Conservation (phyloP, 2,888 invertebrate species). For the Calameuta pallipes region DNA sequence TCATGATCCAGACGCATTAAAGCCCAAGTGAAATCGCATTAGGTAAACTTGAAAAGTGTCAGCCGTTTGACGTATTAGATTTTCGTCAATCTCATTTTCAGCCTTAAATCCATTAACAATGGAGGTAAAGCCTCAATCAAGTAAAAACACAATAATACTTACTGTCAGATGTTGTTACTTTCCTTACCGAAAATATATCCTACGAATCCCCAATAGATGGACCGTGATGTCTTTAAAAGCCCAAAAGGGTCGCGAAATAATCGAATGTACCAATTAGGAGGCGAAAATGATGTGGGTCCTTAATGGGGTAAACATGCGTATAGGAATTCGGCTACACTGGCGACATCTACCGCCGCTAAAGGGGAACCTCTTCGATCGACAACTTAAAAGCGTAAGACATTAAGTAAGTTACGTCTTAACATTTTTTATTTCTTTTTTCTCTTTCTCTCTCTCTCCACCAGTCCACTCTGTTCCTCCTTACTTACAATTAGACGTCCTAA, state of each 20-base stretch:
- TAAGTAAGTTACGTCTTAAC: not conserved
- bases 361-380: not conserved
- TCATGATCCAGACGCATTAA: not conserved
- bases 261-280: not conserved
- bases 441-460: not conserved
- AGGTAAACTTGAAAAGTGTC: not conserved
- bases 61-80: not conserved
- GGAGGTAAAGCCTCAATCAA: not conserved
- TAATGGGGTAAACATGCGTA: not conserved
- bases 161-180: not conserved
- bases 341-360: not conserved
- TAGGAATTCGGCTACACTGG: not conserved
- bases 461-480: not conserved
- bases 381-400: not conserved
- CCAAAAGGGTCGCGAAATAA: not conserved
- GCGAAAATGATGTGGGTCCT: not conserved
- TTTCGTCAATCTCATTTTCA: not conserved
- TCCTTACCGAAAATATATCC: not conserved
- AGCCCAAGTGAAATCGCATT: not conserved
- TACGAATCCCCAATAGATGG: not conserved
- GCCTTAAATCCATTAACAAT: not conserved
- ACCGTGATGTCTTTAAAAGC: not conserved
- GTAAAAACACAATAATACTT: not conserved
- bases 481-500: not conserved
- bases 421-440: conserved; percentile 1